These are phyloP conservation scores for Cottus gobio DNA, from an alignment of 2,113 vertebrate species.

Conservation along the genomic window DNA sequence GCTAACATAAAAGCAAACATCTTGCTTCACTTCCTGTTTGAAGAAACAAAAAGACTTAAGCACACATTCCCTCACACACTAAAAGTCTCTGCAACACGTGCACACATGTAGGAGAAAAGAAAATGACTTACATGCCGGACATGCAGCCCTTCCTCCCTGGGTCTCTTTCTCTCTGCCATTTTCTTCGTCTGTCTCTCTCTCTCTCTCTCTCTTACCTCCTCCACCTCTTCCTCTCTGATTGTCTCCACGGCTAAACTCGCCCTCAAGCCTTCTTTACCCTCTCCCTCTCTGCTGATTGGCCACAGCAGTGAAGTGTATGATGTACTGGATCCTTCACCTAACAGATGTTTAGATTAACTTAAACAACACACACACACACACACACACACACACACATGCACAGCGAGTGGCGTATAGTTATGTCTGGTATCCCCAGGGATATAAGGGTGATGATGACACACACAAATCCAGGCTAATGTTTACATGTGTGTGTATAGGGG, in stretches of 20 bases:
- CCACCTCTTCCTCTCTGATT: conserved; percentile 42
- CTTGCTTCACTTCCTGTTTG: conserved; percentile 23
- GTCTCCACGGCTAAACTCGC: conserved; percentile 51
- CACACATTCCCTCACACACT: conserved; percentile 14
- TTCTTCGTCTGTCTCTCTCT: conserved; percentile 41
- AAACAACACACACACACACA: conserved; percentile 28
- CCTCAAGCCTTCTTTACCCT: conserved; percentile 49
- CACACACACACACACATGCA: conserved; percentile 9
- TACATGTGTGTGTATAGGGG: conserved; percentile 30
- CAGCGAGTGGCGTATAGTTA: conserved; percentile 35
- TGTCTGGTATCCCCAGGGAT: conserved; percentile 48
- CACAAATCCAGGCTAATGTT: conserved; percentile 20
- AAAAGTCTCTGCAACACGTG: background rate
- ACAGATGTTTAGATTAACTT: conserved; percentile 74
- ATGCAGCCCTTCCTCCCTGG: conserved; percentile 68
- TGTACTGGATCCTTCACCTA: conserved; percentile 67
- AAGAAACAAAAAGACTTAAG: background rate
- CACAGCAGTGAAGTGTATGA: conserved; percentile 56
- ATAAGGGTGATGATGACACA: conserved; percentile 39
- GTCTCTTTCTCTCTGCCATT: conserved; percentile 74
- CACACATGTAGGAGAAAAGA: conserved; percentile 14
- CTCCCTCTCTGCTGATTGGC: conserved; percentile 68
- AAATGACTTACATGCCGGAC: conserved; percentile 71
- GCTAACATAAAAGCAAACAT: background rate
- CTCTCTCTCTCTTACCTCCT: conserved; percentile 38